These are phyloP conservation scores for Penaeus chinensis DNA, from an alignment of 1,140 invertebrate species.

Conservation along the genomic window DNA sequence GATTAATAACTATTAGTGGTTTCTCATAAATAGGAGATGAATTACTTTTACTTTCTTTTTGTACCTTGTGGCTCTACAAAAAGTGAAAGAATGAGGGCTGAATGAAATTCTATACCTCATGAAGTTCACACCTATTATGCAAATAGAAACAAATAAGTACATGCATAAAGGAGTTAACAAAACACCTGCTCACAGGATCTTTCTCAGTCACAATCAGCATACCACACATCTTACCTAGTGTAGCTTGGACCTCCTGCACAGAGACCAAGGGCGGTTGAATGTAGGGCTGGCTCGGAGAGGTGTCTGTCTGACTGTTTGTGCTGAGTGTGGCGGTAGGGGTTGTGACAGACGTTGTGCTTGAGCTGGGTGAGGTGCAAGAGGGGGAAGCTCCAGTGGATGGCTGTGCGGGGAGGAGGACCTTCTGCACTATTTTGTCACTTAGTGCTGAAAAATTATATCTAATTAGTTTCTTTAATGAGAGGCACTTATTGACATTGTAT, in stretches of 20 bases:
- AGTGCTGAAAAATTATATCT: too few relatives aligned
- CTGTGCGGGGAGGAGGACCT: constrained; percentile 30
- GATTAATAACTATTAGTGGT: too few relatives aligned
- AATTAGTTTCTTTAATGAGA: too few relatives aligned
- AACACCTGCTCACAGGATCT: too few relatives aligned
- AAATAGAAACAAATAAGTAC: too few relatives aligned
- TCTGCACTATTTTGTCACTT: constrained; percentile 35
- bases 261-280: constrained; percentile 52
- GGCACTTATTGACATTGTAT: too few relatives aligned
- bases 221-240: constrained; percentile 34
- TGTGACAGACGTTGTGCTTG: not conserved
- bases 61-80: not conserved
- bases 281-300: constrained; percentile 42
- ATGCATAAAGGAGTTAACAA: too few relatives aligned
- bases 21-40: not conserved
- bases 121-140: too few relatives aligned
- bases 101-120: too few relatives aligned
- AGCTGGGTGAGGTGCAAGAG: constrained; percentile 17
- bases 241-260: constrained; percentile 53
- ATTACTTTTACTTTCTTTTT: not conserved
- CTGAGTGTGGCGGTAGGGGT: constrained; percentile 8
- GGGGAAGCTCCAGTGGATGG: constrained; percentile 19
- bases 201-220: too few relatives aligned
- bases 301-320: constrained; percentile 13
- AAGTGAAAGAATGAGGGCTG: too few relatives aligned